These are phyloP conservation scores for Tetrao urogallus DNA, from an alignment of 2,113 vertebrate genomes.

Conservation along the genomic window DNA sequence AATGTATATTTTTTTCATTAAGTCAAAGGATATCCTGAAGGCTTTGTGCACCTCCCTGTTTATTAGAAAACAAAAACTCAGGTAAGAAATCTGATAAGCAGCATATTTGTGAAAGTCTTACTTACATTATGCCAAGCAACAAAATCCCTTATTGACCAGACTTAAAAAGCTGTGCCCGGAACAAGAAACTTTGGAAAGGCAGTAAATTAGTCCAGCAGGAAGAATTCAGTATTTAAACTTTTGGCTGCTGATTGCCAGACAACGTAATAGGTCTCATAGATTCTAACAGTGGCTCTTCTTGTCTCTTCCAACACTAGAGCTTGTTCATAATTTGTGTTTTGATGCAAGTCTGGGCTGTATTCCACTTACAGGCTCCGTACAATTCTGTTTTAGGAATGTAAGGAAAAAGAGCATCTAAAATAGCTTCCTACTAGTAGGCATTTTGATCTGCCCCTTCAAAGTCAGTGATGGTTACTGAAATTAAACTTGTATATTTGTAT, in stretches of 20 bases:
- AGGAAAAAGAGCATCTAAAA: not conserved
- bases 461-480: not conserved
- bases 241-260: not conserved
- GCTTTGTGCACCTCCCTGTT: not conserved
- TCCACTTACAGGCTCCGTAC: not conserved
- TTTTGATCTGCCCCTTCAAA: not conserved
- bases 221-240: not conserved
- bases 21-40: not conserved
- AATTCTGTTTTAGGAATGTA: not conserved
- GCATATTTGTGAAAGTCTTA: not conserved
- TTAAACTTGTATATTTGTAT: not conserved
- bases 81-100: too few relatives aligned
- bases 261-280: not conserved
- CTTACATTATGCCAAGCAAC: not conserved
- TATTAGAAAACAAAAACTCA: too few relatives aligned
- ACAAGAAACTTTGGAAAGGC: not conserved
- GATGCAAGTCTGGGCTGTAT: accelerated
- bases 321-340: not conserved
- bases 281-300: not conserved
- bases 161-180: not conserved
- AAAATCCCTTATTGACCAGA: not conserved
- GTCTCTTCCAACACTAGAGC: not conserved
- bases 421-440: not conserved
- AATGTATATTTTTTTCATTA: not conserved
- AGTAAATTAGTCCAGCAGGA: not conserved